Base-by-base conservation (phyloP, 2,797 vertebrate genomes). In the Syngnathus acus region DNA sequence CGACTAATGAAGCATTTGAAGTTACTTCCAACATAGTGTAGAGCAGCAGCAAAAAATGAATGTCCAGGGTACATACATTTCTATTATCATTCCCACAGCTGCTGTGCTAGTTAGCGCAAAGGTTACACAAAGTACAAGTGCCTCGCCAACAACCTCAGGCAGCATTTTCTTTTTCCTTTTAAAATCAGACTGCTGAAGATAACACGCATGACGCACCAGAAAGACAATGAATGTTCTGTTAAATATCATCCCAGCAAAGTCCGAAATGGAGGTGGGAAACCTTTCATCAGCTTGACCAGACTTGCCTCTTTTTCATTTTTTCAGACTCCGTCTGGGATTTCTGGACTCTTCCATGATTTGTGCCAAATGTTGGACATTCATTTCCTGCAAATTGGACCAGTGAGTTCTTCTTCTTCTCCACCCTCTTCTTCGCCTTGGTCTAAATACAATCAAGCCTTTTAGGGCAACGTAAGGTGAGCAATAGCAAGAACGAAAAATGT, bases 1-100 rank as follows among this genome's bases (percentile, higher is more conserved):
- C 69, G 65, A 65, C 76, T 81, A 82, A 88, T 81, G 77, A 88
- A 82, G 62, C 68, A 75, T 77, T 75, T 81, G 72, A 82, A 81
- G 78, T 84, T 73, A 74, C 67, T 77, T 76, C 42, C 64, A 81
- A 74, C 69, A 79, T 65, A 68, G 26, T 32, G 26, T 32, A 32
- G 26, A 32, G 26, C 69, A 73, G 75, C 59, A 73, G 63, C 65
- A 66, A 54, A 57, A 75, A 72, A 48, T 69, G 68, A 75, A 78
- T 70, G 75, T 70, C 72, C 72, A 73, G 67, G 70, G 75, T 72
- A 67, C 69, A 79, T 79, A 71, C 73, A 70, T 82, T 83, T 63
- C 72, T 70, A 80, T 72, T 72, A 73, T 69, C 65, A 77, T 65
- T 82, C 80, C 82, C 78, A 78, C 16, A 1, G 74, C 77, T 84